Evolutionary conservation across 2,888 invertebrate species (phyloP).

Genomic region (Gordius sp.): DNA sequence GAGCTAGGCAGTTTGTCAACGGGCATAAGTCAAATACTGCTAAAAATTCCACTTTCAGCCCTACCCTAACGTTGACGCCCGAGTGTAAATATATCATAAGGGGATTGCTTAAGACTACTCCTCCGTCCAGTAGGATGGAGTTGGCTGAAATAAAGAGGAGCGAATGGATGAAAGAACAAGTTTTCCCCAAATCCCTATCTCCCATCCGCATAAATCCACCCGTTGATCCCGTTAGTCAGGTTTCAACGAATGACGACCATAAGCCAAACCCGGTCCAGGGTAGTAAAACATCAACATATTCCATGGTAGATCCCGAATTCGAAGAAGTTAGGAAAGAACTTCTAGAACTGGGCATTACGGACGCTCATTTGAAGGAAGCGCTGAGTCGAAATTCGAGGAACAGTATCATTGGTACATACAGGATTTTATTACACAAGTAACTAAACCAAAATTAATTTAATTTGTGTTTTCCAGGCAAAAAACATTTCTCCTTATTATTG

Average conservation of each 20-base stretch:
- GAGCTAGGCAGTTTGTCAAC: too few species aligned
- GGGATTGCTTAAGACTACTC: neutral
- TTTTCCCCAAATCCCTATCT: constrained; percentile 12
- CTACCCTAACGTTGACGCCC: constrained; percentile 24
- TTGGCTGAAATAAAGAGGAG: neutral
- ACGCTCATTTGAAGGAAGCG: constrained; percentile 35
- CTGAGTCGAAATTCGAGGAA: constrained; percentile 37
- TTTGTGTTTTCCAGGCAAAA: too few species aligned
- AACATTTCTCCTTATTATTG: too few species aligned
- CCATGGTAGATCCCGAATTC: neutral
- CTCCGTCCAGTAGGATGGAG: neutral
- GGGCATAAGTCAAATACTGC: neutral
- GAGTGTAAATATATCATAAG: constrained; percentile 28
- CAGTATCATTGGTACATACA: constrained; percentile 42
- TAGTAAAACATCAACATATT: neutral
- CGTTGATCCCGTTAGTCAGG: too few species aligned
- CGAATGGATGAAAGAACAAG: constrained; percentile 10
- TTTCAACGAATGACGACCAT: too few species aligned
- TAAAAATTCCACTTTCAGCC: neutral
- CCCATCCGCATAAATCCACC: constrained; percentile 5
- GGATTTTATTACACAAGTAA: constrained; percentile 38
- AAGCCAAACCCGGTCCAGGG: too few species aligned
- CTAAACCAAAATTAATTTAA: too few species aligned
- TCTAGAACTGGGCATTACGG: constrained; percentile 36
- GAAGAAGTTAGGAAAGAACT: constrained; percentile 14